Evolutionary conservation across 2,113 vertebrate species (phyloP), one percentile per base, ranked within the genome.

Genomic region (Electrona antarctica): DNA sequence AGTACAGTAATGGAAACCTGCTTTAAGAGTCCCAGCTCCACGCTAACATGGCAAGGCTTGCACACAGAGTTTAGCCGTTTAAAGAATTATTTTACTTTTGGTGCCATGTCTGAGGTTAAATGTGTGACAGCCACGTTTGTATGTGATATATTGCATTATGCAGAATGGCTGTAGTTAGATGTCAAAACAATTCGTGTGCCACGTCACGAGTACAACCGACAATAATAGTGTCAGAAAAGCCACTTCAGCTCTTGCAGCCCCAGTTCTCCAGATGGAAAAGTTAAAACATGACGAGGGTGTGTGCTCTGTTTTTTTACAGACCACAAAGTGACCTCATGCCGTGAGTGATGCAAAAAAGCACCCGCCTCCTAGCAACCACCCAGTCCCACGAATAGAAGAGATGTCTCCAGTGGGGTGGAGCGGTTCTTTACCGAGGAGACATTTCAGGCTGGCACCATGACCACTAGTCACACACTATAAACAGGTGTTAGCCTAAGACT

Each of bases 301-400:
- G 69, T 85, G 72, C 80, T 68, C 12, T 1, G 69, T 52, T 59
- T 82, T 8, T 3, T 50, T 41, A 41, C 33, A 75, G 64, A 78
- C 90, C 89, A 64, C 86, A 81, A 67, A 67, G 51, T 79, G 86
- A 86, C 63, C 76, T 87, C 77, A 74, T 84, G 78, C 66, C 82
- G 59, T 68, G 60, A 69, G 69, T 68, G 60, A 73, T n/a, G 59
- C 3, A 57, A 28, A 45, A 66, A 81, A 79, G 48, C 66, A 66
- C 54, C 68, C 55, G 70, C 66, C 15, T 69, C 73, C 45, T 58
- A 79, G 83, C 73, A 77, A 85, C 61, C 29, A 3, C 59, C 70
- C 67, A 59, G 60, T 41, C 33, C 58, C 41, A 52, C 41, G 3
- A 54, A 33, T 48, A 57, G 70, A 71, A 0, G 0, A 78, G 73